A percentile compares a stretch with the other conserved stretches of the same genome.
Conservation (phyloP, 2,113 vertebrate species). For the Martes martes region DNA sequence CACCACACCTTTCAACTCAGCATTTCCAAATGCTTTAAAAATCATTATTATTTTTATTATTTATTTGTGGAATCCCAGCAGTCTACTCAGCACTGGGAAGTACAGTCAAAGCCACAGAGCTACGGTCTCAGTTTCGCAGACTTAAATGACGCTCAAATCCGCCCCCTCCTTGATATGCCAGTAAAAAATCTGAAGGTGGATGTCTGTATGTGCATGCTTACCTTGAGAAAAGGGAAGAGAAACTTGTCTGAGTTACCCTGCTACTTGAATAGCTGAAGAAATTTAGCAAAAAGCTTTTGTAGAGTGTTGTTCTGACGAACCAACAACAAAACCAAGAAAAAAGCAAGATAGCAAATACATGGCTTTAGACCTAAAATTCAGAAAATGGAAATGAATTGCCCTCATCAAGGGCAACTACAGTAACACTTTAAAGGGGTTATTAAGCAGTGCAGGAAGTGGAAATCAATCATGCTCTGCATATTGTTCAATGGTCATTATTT, state of each 20-base stretch:
- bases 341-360: neutral
- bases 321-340: neutral
- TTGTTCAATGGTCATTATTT: slow-evolving; percentile 61
- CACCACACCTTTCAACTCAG: slow-evolving; percentile 76
- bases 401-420: slow-evolving; percentile 33
- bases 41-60: slow-evolving; percentile 80
- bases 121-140: slow-evolving; percentile 47
- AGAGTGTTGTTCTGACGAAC: neutral
- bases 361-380: slow-evolving; percentile 13
- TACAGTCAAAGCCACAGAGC: slow-evolving; percentile 67
- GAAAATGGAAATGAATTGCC: slow-evolving; percentile 55
- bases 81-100: slow-evolving; percentile 71
- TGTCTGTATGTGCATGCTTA: accelerated
- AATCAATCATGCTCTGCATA: slow-evolving; percentile 48
- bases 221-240: neutral
- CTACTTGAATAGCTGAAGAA: neutral
- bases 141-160: neutral
- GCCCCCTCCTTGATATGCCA: neutral
- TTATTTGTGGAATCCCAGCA: slow-evolving; percentile 77
- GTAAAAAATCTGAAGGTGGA: slow-evolving; percentile 43
- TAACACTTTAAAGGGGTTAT: slow-evolving; percentile 48
- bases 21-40: slow-evolving; percentile 78
- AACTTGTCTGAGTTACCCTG: neutral
- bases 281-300: neutral
- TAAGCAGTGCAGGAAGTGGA: slow-evolving; percentile 56